Evolutionary conservation across 2,797 vertebrate species (phyloP).

Genomic region (Pygocentrus nattereri): DNA sequence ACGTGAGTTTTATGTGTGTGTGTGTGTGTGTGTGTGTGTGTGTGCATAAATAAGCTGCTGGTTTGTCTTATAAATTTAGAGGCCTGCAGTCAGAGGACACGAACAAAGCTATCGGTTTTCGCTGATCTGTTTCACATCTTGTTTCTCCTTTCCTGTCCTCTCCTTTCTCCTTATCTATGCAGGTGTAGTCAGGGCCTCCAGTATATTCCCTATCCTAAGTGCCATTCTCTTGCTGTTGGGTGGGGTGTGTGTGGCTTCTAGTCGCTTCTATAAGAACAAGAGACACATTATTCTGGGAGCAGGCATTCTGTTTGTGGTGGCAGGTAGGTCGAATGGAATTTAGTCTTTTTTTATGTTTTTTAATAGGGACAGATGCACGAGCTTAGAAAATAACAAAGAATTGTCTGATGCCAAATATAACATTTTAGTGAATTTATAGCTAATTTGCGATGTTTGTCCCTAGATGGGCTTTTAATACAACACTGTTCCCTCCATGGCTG

Average conservation of each 20-base stretch:
- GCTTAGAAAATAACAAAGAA: not conserved
- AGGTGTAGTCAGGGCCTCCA: constrained; percentile 95
- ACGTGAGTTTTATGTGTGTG: constrained; percentile 79
- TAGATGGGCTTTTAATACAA: too few relatives aligned
- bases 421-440: too few relatives aligned
- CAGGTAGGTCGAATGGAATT: constrained; percentile 74
- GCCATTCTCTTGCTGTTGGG: constrained; percentile 91
- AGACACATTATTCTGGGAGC: constrained; percentile 93
- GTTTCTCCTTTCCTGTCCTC: not conserved
- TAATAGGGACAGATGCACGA: too few relatives aligned
- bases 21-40: constrained; percentile 10
- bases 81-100: not conserved
- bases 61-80: constrained; percentile 34
- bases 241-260: constrained; percentile 91
- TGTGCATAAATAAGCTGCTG: constrained; percentile 32
- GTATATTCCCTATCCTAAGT: constrained; percentile 95
- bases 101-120: not conserved
- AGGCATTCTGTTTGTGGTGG: constrained; percentile 92
- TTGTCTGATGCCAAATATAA: not conserved
- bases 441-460: too few relatives aligned
- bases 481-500: too few relatives aligned
- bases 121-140: constrained; percentile 1
- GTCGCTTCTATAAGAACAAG: constrained; percentile 91
- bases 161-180: constrained; percentile 32
- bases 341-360: too few relatives aligned